Percentiles rank a stretch among this genome's conserved stretches.
phyloP scores from a whole-genome alignment of 2,113 vertebrate genomes.

The Pelecanoides urinatrix region DNA sequence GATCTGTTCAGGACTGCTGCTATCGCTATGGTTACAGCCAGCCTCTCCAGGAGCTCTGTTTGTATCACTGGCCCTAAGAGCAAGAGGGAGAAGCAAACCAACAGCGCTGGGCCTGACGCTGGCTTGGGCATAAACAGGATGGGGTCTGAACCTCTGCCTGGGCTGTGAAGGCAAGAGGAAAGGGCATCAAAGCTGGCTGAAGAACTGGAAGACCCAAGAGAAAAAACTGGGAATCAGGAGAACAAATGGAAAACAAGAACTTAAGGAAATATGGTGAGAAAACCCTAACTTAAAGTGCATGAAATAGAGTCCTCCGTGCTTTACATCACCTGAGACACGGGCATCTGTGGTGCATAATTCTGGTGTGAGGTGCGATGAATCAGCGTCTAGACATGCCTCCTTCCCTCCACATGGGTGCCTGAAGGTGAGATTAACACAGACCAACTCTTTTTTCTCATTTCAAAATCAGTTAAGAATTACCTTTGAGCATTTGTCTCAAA shows the following conservation, averaged over 20 bases:
- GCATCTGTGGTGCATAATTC: neutral
- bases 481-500: neutral
- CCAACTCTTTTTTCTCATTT: neutral
- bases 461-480: neutral
- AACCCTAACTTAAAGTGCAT: fast-evolving
- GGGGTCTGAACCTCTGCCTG: neutral
- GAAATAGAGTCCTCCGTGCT: neutral
- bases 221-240: neutral
- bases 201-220: neutral
- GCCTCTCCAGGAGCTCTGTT: neutral
- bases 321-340: neutral
- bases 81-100: neutral
- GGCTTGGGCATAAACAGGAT: neutral
- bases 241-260: neutral
- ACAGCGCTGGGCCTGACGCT: neutral
- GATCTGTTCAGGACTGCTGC: neutral
- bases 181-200: fast-evolving
- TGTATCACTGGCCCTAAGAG: neutral
- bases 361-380: neutral
- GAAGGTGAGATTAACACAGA: neutral
- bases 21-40: slow-evolving; percentile 47
- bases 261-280: neutral
- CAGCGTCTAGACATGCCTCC: neutral
- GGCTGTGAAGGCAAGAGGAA: neutral
- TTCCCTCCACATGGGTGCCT: neutral